A percentile compares a stretch with the other conserved stretches of the same genome.
phyloP scores from a whole-genome alignment of 2,113 vertebrate species.

The Bagarius yarrelli region DNA sequence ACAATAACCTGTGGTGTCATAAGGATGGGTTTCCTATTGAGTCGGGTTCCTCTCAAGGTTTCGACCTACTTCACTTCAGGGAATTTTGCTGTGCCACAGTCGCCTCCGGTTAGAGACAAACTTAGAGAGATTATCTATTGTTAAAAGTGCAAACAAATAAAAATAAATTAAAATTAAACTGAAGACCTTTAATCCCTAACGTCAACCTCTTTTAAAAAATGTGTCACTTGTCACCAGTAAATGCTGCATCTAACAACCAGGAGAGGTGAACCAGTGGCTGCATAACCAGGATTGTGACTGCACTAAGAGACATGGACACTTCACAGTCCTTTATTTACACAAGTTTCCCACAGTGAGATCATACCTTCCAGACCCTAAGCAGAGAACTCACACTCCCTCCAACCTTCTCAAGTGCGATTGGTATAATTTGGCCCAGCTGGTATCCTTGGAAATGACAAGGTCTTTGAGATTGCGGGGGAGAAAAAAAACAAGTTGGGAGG shows the following conservation, averaged over 20 bases:
- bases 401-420: constrained; percentile 40
- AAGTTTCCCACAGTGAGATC: constrained; percentile 69
- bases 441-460: constrained; percentile 51
- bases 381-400: constrained; percentile 45
- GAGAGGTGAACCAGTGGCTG: neutral
- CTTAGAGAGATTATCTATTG: too few relatives aligned
- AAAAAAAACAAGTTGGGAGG: constrained; percentile 31
- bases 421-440: constrained; percentile 72
- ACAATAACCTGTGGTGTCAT: too few relatives aligned
- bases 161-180: too few relatives aligned
- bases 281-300: neutral
- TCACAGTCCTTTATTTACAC: constrained; percentile 46
- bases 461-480: constrained; percentile 52
- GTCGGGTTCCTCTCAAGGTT: too few relatives aligned
- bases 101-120: too few relatives aligned
- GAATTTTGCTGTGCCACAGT: too few relatives aligned
- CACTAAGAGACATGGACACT: constrained; percentile 2
- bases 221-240: neutral
- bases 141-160: too few relatives aligned
- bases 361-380: constrained; percentile 59
- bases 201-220: too few relatives aligned
- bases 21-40: too few relatives aligned
- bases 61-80: too few relatives aligned
- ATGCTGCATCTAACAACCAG: neutral
- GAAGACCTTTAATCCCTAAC: too few relatives aligned